These are phyloP conservation scores for Eueides isabella DNA, from an alignment of 1,140 invertebrate species.

Conservation along the genomic window DNA sequence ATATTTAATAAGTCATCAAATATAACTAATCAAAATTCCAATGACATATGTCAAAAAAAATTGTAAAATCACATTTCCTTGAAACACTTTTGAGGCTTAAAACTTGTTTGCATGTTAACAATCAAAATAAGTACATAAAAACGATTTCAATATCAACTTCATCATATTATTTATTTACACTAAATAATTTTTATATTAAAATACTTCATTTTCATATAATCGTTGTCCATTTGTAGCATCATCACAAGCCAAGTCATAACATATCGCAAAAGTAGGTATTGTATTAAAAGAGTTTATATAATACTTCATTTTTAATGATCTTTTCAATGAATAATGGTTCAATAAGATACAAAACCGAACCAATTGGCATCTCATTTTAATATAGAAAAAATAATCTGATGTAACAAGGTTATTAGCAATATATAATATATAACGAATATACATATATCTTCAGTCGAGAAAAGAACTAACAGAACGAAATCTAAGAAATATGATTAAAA, in stretches of 20 bases:
- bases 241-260: constrained; percentile 12
- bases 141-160: constrained; percentile 10
- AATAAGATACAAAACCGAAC: constrained; percentile 77
- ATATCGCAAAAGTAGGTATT: constrained; percentile 43
- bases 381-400: constrained; percentile 77
- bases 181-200: constrained; percentile 18
- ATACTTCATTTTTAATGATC: constrained; percentile 73
- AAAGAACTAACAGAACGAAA: constrained; percentile 53
- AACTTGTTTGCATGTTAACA: background rate
- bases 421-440: constrained; percentile 74
- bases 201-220: constrained; percentile 16
- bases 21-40: background rate
- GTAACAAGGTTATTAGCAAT: constrained; percentile 70
- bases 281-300: constrained; percentile 69
- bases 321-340: constrained; percentile 64
- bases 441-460: constrained; percentile 62
- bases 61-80: background rate
- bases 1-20: no score
- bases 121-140: constrained; percentile 7
- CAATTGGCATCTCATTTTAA: constrained; percentile 74
- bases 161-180: constrained; percentile 20
- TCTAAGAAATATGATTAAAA: constrained; percentile 66
- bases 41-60: background rate
- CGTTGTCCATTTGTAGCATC: constrained; percentile 13
- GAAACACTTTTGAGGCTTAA: background rate